A percentile compares a stretch with the other conserved stretches of the same genome.
Conservation (phyloP, 2,888 invertebrate species). For the Embidobia sp. region DNA sequence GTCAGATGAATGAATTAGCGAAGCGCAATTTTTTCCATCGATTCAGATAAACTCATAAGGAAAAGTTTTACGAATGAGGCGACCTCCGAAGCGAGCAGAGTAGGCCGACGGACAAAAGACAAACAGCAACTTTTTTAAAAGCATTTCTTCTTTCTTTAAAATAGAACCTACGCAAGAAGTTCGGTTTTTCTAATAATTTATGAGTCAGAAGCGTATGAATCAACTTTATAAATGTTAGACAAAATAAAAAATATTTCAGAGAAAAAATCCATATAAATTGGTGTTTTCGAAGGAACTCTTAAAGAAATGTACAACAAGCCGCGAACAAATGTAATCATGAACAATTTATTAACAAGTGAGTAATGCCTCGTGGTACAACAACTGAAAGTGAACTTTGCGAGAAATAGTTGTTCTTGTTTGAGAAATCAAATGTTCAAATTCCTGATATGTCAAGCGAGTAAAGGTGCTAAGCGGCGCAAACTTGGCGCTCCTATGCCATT, state of each 20-base stretch:
- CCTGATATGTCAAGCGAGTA: slow-evolving; percentile 35
- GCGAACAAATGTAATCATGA: too few species aligned
- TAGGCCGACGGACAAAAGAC: slow-evolving; percentile 68
- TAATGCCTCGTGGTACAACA: too few species aligned
- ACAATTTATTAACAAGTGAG: too few species aligned
- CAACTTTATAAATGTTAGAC: slow-evolving; percentile 21
- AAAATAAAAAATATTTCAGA: slow-evolving; percentile 20
- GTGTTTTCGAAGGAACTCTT: too few species aligned
- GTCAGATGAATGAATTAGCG: slow-evolving; percentile 19
- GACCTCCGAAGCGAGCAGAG: slow-evolving; percentile 25
- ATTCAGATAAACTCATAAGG: slow-evolving; percentile 22
- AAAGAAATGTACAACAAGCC: too few species aligned
- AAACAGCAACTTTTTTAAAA: slow-evolving; percentile 19
- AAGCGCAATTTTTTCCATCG: slow-evolving; percentile 5
- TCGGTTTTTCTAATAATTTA: slow-evolving; percentile 33
- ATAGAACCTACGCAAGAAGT: slow-evolving; percentile 29
- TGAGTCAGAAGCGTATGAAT: slow-evolving; percentile 11
- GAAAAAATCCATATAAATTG: too few species aligned
- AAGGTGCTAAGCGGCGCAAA: slow-evolving; percentile 29
- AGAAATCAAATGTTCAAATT: slow-evolving; percentile 30
- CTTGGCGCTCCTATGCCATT: slow-evolving; percentile 43
- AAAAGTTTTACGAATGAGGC: slow-evolving; percentile 21
- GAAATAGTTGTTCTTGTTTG: too few species aligned
- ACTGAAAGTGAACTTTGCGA: too few species aligned
- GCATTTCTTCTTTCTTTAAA: slow-evolving; percentile 26